These are phyloP conservation scores for Gambusia affinis DNA, from an alignment of 2,113 vertebrate genomes.

Conservation along the genomic window DNA sequence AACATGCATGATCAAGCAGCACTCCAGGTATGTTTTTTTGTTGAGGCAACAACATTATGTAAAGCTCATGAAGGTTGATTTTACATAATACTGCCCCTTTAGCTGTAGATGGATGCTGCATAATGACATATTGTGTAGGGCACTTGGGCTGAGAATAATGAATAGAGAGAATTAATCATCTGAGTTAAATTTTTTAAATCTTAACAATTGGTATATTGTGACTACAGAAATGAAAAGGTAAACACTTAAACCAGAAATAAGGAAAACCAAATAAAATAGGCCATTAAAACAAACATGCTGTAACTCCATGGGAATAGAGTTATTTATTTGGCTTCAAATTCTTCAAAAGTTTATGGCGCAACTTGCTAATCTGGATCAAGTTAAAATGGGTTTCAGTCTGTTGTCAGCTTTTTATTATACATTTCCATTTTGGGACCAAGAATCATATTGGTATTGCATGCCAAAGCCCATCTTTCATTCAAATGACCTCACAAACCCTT, in stretches of 20 bases:
- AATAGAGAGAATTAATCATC: slow-evolving; percentile 29
- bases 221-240: slow-evolving; percentile 39
- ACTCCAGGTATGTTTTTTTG: too few relatives aligned
- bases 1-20: too few relatives aligned
- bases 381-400: slow-evolving; percentile 32
- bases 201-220: slow-evolving; percentile 52
- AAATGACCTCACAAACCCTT: slow-evolving; percentile 35
- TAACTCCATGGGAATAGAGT: slow-evolving; percentile 18
- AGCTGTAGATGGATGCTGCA: slow-evolving; percentile 66
- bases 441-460: slow-evolving; percentile 45
- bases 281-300: slow-evolving; percentile 22
- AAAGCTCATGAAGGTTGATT: too few relatives aligned
- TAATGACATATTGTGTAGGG: slow-evolving; percentile 65
- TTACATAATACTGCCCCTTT: slow-evolving; percentile 24
- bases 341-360: slow-evolving; percentile 27
- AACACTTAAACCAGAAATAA: slow-evolving; percentile 21
- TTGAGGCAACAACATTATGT: too few relatives aligned
- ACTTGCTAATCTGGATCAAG: slow-evolving; percentile 24
- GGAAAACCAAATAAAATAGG: not conserved
- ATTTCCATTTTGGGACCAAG: slow-evolving; percentile 44
- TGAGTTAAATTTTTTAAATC: slow-evolving; percentile 40
- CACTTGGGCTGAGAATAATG: slow-evolving; percentile 43
- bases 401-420: slow-evolving; percentile 24
- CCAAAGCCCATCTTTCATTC: slow-evolving; percentile 48
- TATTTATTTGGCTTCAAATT: slow-evolving; percentile 38